Percentiles rank a stretch among this genome's conserved stretches.
Conservation (phyloP, 2,113 vertebrate species). For the Cynocephalus volans region DNA sequence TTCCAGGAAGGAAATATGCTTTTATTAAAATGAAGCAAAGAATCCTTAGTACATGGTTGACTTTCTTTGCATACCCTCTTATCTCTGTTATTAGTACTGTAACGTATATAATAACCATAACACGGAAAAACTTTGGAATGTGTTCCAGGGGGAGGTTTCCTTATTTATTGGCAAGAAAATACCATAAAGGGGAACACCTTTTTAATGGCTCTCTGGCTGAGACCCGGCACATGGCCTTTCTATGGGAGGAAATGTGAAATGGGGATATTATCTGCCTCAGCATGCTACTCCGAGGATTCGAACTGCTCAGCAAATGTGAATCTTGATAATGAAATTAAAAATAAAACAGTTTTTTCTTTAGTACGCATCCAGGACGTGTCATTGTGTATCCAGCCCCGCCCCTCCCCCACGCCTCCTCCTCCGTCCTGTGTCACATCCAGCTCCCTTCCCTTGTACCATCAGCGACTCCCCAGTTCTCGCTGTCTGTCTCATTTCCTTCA, state of each 20-base stretch:
- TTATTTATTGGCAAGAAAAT: constrained; percentile 68
- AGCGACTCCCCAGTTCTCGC: neutral
- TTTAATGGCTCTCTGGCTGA: constrained; percentile 25
- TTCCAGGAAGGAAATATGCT: neutral
- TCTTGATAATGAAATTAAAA: neutral
- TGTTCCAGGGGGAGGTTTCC: constrained; percentile 74
- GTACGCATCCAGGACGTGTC: neutral
- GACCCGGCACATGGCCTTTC: neutral
- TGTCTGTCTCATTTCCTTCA: neutral
- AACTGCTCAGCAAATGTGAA: neutral
- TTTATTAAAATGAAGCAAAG: constrained; percentile 33
- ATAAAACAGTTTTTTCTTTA: neutral
- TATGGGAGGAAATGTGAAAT: constrained; percentile 12
- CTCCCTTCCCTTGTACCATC: neutral
- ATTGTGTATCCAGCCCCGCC: neutral
- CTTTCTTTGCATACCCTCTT: constrained; percentile 66
- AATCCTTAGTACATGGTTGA: neutral
- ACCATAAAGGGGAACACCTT: neutral
- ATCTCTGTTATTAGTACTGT: constrained; percentile 51
- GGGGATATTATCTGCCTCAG: neutral
- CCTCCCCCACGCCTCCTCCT: neutral
- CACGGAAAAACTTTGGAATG: constrained; percentile 30
- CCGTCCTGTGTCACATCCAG: neutral
- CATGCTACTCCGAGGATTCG: neutral
- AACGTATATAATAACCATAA: constrained; percentile 60